Percentiles rank a stretch among this genome's conserved stretches.
Evolutionary conservation across 2,797 vertebrate species (phyloP).

Genomic region (Sebastes cheni): DNA sequence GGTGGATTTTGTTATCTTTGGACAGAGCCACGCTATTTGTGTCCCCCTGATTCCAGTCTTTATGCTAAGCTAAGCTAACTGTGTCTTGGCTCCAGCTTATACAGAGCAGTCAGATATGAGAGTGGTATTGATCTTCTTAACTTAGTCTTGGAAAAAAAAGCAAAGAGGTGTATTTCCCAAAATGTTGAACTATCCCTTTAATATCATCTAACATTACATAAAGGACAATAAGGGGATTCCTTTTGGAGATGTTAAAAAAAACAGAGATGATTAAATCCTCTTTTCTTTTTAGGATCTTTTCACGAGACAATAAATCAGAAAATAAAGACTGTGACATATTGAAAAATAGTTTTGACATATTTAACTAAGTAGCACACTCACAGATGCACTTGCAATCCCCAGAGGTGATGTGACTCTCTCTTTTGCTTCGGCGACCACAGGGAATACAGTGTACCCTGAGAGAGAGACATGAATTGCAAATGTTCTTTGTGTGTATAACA

Average conservation of each 20-base stretch:
- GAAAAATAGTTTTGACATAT: neutral
- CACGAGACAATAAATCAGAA: neutral
- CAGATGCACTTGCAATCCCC: neutral
- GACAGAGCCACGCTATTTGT: neutral
- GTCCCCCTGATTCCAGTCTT: neutral
- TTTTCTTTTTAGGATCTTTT: neutral
- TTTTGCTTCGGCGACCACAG: neutral
- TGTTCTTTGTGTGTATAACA: neutral
- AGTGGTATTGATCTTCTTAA: neutral
- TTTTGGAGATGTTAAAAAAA: neutral
- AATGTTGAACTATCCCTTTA: neutral
- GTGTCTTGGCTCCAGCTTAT: neutral
- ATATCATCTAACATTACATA: neutral
- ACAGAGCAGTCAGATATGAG: neutral
- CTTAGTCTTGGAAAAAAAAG: neutral
- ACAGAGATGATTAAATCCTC: neutral
- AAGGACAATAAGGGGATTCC: neutral
- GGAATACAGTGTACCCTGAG: slow-evolving; percentile 3
- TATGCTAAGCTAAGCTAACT: neutral
- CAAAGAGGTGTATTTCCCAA: neutral
- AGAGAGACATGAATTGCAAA: slow-evolving; percentile 24
- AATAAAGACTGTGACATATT: neutral
- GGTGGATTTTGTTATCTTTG: neutral
- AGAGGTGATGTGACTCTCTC: slow-evolving; percentile 15
- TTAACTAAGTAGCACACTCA: slow-evolving; percentile 2